Evolutionary conservation across 1,140 invertebrate genomes (phyloP).

Genomic region (Drosophila erecta): DNA sequence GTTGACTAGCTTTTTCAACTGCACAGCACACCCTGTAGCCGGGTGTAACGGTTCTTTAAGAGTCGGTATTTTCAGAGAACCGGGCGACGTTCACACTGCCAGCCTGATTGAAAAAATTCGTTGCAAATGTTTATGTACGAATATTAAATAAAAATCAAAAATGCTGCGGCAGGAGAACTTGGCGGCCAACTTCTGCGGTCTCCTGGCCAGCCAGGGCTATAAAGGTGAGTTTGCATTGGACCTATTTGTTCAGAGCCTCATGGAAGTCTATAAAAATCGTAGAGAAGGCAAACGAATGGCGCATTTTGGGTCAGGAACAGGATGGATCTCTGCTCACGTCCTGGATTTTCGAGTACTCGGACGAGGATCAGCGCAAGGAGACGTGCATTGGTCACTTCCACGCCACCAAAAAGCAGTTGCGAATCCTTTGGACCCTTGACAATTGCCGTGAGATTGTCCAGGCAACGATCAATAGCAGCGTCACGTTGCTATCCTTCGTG

Average conservation of each 20-base stretch:
- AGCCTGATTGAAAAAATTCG: slow-evolving; percentile 4
- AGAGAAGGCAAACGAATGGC: slow-evolving; percentile 89
- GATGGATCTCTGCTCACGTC: slow-evolving; percentile 89
- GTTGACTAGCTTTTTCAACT: no score
- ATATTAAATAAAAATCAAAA: slow-evolving; percentile 60
- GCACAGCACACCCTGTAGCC: not conserved
- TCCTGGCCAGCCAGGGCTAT: slow-evolving; percentile 73
- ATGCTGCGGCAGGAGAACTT: slow-evolving; percentile 84
- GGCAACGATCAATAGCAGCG: slow-evolving; percentile 90
- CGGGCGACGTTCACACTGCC: slow-evolving; percentile 1
- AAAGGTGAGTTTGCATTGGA: slow-evolving; percentile 51
- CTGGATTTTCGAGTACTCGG: slow-evolving; percentile 87
- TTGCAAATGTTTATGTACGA: slow-evolving; percentile 26
- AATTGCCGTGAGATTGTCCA: slow-evolving; percentile 89
- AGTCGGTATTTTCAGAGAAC: not conserved
- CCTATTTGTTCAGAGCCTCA: no score
- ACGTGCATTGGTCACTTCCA: slow-evolving; percentile 77
- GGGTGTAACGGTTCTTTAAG: not conserved
- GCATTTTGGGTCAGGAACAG: slow-evolving; percentile 90
- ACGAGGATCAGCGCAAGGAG: slow-evolving; percentile 63
- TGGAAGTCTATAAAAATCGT: not conserved
- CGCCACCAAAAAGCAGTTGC: slow-evolving; percentile 86
- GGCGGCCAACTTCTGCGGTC: slow-evolving; percentile 83
- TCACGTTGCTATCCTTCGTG: slow-evolving; percentile 88
- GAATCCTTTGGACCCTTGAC: slow-evolving; percentile 88